Evolutionary conservation across 2,797 vertebrate species (phyloP).

Genomic region (Myotis pilosus): DNA sequence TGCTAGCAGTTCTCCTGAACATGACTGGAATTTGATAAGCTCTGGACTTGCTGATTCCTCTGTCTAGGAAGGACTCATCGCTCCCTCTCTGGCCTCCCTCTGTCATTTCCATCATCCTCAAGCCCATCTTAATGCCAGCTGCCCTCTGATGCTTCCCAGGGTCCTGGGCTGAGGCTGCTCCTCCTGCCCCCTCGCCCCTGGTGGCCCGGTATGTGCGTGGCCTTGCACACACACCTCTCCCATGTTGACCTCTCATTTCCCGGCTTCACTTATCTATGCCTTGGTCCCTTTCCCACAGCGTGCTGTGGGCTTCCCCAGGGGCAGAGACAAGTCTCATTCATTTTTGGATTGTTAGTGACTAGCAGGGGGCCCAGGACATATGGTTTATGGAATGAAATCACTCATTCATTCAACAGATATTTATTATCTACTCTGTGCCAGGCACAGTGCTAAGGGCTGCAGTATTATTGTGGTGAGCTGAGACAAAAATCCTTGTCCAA

Average conservation of each 20-base stretch:
- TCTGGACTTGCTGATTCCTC: background rate
- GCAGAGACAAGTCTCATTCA: background rate
- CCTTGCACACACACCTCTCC: background rate
- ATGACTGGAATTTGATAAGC: background rate
- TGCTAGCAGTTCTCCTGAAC: background rate
- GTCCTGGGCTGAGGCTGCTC: no score
- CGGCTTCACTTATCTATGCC: background rate
- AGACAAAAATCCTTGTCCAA: background rate
- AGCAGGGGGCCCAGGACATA: background rate
- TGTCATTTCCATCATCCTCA: background rate
- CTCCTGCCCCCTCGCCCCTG: accelerated
- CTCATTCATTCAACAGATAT: background rate
- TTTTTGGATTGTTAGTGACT: background rate
- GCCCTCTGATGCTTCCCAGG: background rate
- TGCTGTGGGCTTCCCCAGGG: background rate
- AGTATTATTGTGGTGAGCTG: background rate
- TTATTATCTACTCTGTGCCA: background rate
- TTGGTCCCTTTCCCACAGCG: background rate
- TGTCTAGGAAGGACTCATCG: background rate
- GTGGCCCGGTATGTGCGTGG: background rate
- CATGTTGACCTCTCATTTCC: background rate
- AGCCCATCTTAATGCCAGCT: background rate
- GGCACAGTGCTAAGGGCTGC: background rate
- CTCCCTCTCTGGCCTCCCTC: background rate
- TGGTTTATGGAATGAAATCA: background rate